A percentile compares a stretch with the other conserved stretches of the same genome.
These are phyloP conservation scores for Coracias cyanogaster DNA, from an alignment of 2,797 vertebrate species.

Conservation along the genomic window DNA sequence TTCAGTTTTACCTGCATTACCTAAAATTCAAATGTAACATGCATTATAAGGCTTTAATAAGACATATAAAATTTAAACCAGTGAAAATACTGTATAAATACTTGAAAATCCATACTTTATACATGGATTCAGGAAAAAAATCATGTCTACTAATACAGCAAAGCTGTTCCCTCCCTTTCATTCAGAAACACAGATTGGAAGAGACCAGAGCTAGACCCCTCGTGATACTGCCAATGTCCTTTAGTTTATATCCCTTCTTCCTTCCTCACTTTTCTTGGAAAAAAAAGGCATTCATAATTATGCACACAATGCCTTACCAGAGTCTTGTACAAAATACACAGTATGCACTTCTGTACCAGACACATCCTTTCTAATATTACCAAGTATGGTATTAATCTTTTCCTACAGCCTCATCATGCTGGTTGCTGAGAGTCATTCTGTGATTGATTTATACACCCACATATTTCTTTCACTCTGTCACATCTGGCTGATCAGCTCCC, in stretches of 20 bases:
- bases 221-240: background rate
- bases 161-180: background rate
- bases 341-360: background rate
- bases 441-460: background rate
- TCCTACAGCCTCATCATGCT: background rate
- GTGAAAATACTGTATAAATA: background rate
- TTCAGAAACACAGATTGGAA: background rate
- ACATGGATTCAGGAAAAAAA: background rate
- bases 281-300: background rate
- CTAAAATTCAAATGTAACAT: background rate
- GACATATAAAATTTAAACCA: background rate
- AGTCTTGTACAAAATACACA: background rate
- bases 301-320: background rate
- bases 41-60: background rate
- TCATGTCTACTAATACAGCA: background rate
- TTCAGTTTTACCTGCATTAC: background rate
- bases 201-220: background rate
- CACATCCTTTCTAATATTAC: background rate
- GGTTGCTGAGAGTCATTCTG: background rate
- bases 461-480: background rate
- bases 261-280: background rate
- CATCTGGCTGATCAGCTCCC: background rate
- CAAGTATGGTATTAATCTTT: background rate
- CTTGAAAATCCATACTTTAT: background rate
- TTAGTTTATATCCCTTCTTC: background rate